Evolutionary conservation across 1,140 invertebrate species (phyloP).

Genomic region (Maconellicoccus hirsutus): DNA sequence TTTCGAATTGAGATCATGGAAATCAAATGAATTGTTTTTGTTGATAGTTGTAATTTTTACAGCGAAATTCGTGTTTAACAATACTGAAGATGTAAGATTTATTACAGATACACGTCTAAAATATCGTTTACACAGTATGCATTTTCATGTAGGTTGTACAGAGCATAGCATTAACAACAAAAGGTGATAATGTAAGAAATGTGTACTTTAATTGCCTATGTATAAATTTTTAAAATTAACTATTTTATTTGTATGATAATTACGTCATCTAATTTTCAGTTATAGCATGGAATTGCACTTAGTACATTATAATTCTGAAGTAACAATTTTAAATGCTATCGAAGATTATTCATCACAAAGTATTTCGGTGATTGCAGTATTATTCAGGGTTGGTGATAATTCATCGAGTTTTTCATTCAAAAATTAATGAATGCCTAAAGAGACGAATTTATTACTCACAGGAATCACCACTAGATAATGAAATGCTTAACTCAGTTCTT

Average conservation of each 20-base stretch:
- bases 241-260: background rate
- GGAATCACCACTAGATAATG: background rate
- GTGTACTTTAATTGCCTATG: background rate
- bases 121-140: conserved; percentile 50
- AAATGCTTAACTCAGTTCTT: background rate
- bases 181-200: conserved; percentile 28
- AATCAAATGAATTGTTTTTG: background rate
- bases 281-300: conserved; percentile 53
- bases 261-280: background rate
- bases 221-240: background rate
- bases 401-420: too few relatives aligned
- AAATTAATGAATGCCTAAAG: too few relatives aligned
- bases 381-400: conserved; percentile 41
- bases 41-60: background rate
- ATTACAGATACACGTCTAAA: background rate
- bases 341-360: conserved; percentile 42
- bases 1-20: too few relatives aligned
- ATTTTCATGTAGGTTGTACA: conserved; percentile 61
- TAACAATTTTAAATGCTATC: conserved; percentile 43
- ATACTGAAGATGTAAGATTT: background rate
- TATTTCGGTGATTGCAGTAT: conserved; percentile 53
- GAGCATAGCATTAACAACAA: conserved; percentile 55
- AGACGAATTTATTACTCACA: background rate
- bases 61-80: background rate
- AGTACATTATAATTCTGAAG: conserved; percentile 51